Evolutionary conservation across 2,113 vertebrate genomes (phyloP).

Genomic region (Takifugu bimaculatus): DNA sequence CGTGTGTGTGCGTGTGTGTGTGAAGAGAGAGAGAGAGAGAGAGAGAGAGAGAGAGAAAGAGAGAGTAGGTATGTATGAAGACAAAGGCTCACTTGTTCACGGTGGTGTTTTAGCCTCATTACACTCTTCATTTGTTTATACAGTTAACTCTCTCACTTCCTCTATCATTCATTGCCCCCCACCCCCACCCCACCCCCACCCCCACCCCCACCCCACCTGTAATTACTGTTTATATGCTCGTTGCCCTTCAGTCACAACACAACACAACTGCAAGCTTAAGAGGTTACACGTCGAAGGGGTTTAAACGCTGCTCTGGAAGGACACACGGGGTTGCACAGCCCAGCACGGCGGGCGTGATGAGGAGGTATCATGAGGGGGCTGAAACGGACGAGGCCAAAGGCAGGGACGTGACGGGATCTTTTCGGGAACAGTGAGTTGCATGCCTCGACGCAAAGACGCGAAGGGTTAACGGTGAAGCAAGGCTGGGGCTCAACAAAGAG

Average conservation of each 20-base stretch:
- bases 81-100: conserved; percentile 72
- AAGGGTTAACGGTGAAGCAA: conserved; percentile 31
- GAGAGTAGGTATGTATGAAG: conserved; percentile 55
- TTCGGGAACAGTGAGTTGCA: conserved; percentile 1
- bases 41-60: conserved; percentile 8
- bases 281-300: conserved; percentile 39
- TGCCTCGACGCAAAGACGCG: neutral
- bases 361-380: conserved; percentile 8
- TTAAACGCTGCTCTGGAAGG: neutral
- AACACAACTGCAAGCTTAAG: neutral
- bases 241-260: conserved; percentile 40
- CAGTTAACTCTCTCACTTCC: conserved; percentile 62
- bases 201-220: conserved; percentile 49
- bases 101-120: conserved; percentile 69
- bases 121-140: conserved; percentile 68
- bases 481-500: conserved; percentile 30
- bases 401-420: conserved; percentile 5
- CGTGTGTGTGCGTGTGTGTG: conserved; percentile 21
- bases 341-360: conserved; percentile 6
- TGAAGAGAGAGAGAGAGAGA: neutral
- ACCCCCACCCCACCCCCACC: conserved; percentile 13
- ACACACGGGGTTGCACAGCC: conserved; percentile 19
- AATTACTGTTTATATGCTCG: conserved; percentile 55
- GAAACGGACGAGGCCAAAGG: conserved; percentile 15
- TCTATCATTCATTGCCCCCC: conserved; percentile 47